A percentile compares a stretch with the other conserved stretches of the same genome.
These are phyloP conservation scores for Netta rufina DNA, from an alignment of 2,797 vertebrate species.

Conservation along the genomic window DNA sequence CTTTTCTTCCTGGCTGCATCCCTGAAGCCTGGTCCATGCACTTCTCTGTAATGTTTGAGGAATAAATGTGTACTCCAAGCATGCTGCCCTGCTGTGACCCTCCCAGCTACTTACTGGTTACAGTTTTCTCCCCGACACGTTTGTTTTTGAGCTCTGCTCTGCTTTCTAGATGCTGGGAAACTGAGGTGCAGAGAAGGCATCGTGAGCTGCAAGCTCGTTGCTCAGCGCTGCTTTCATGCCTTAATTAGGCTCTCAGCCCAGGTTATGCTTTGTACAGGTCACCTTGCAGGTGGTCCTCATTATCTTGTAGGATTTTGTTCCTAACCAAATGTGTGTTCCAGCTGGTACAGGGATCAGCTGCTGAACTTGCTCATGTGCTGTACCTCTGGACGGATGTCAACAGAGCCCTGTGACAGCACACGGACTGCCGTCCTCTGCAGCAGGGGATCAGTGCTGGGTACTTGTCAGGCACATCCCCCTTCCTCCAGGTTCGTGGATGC, in stretches of 20 bases:
- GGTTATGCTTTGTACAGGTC: background rate
- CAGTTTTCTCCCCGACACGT: background rate
- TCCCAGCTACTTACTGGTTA: background rate
- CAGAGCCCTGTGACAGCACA: background rate
- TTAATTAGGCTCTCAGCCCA: background rate
- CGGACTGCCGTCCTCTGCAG: background rate
- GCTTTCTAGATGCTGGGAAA: background rate
- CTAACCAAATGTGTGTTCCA: background rate
- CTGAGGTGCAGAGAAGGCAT: background rate
- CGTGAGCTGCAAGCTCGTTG: background rate
- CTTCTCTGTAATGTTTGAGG: background rate
- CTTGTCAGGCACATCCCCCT: background rate
- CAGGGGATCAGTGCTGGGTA: background rate
- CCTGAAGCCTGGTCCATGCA: background rate
- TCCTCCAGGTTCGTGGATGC: too few species aligned
- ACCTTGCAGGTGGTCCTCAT: background rate
- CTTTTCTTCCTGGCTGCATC: background rate
- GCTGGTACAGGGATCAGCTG: background rate
- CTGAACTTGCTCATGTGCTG: background rate
- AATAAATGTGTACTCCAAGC: background rate
- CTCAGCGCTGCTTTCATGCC: background rate
- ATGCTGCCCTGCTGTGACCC: background rate
- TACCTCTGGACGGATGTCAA: rapidly evolving
- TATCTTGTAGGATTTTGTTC: background rate
- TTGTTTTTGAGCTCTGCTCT: background rate